Base-by-base conservation (phyloP, 2,113 vertebrate genomes). In the Numenius arquata region DNA sequence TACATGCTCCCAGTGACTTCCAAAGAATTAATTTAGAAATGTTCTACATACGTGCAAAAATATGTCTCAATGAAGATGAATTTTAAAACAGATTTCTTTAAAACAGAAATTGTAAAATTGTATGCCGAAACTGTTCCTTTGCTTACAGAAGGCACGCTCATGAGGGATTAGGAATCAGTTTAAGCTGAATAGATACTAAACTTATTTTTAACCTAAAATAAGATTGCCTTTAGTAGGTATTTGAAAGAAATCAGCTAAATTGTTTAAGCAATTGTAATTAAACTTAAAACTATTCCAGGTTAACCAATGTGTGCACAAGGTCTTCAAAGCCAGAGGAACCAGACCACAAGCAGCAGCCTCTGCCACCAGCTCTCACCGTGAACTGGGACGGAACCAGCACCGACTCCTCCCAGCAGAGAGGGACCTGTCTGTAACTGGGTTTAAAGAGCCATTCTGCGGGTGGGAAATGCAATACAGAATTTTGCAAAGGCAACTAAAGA, bases 381-480 rank as follows among this genome's bases (percentile, higher is more conserved):
- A 27, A 30, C 0, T 26, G 50, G 79, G 38, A 47, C 34, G 50
- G 58, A 68, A 65, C 4, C 12, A 20, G 62, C 38, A 38, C 30
- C 7, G 5, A 8, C 7, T 13, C 43, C 40, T 7, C 50, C 29
- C 27, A 2, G 6, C 3, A 16, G 43, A 22, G 30, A 48, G 0
- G 14, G 0, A 34, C 73, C 32, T 79, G 38, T 5, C 27, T 47
- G 62, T 5, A 16, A 18, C 2, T 30, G 47, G 55, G n/a, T 43
- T 52, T 25, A 23, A 61, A 55, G 36, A 32, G 85, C 23, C 59
- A 5, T 21, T 65, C 43, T 8, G 27, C 55, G 50, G 3, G 8
- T 12, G 71, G 30, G n/a, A 21, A 48, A 45, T 13, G 11, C 12
- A 2, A 63, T 5, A 29, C 5, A 1, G 3, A 16, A 2, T 4